phyloP scores from a whole-genome alignment of 2,888 invertebrate species.

The Dryobota labecula region DNA sequence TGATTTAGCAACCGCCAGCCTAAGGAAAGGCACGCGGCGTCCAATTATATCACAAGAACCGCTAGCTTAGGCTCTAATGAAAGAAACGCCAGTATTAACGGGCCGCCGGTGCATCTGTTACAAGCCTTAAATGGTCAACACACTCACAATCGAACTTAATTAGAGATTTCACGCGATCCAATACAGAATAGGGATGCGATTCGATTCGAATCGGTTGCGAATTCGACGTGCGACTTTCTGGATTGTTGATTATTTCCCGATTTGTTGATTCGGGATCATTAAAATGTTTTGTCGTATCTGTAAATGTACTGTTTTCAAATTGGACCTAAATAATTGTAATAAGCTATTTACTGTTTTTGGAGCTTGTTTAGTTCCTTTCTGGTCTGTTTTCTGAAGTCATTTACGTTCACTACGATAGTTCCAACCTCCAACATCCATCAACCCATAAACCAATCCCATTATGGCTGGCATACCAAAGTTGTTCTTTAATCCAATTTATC shows the following conservation, averaged over 20 bases:
- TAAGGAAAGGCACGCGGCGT: slow-evolving; percentile 31
- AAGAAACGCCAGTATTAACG: slow-evolving; percentile 61
- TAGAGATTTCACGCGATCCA: slow-evolving; percentile 79
- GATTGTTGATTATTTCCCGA: slow-evolving; percentile 6
- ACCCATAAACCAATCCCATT: too few relatives aligned
- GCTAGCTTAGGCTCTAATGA: slow-evolving; percentile 55
- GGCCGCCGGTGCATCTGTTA: slow-evolving; percentile 61
- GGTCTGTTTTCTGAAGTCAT: background rate
- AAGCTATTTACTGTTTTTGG: background rate
- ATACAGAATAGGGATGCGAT: slow-evolving; percentile 52
- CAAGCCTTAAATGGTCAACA: slow-evolving; percentile 66
- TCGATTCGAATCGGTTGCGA: slow-evolving; percentile 48
- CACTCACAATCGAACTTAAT: slow-evolving; percentile 74
- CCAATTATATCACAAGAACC: slow-evolving; percentile 61
- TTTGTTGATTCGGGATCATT: slow-evolving; percentile 10
- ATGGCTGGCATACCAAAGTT: too few relatives aligned
- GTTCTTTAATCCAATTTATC: too few relatives aligned
- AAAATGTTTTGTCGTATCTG: slow-evolving; percentile 13
- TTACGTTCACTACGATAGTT: background rate
- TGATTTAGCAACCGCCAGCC: slow-evolving; percentile 49
- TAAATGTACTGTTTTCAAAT: background rate
- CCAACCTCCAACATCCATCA: background rate
- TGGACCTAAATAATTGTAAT: background rate
- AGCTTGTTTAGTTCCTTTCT: background rate
- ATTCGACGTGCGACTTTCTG: slow-evolving; percentile 13